Evolutionary conservation across 2,888 invertebrate species (phyloP), one percentile per base, ranked within the genome.

Genomic region (Lomographa bimaculata): DNA sequence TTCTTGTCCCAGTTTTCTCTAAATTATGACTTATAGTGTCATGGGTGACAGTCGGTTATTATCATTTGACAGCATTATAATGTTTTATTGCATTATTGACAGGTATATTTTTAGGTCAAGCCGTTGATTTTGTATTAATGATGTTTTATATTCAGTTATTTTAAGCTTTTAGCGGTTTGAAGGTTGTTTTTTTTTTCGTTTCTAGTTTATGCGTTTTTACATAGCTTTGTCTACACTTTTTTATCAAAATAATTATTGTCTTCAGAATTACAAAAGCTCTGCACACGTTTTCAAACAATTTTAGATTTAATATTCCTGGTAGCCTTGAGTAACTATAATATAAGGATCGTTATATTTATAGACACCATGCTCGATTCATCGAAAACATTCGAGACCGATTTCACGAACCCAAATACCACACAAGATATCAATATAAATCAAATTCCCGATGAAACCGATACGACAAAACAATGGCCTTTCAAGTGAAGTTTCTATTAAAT

Each of bases 21-120:
- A 44, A 46, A 42, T 50, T 50, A 50, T 50, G 50, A 48, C 48
- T 46, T 37, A 30, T 38, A 43, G 44, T 44, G 48, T 40, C 46
- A 50, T 34, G 24, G 23, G 45, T 46, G 43, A 36, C 47, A 26
- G 28, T 42, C 7, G 40, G 25, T 29, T 41, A 48, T 46, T 45
- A 30, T 50, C 44, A 48, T 37, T 43, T 46, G 45, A 50, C 47
- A 38, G 47, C 36, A 38, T 45, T 33, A 41, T 41, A 38, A 25
- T 38, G 45, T 45, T 50, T 47, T 50, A 50, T 50, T 19, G 25
- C 26, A n/a, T 32, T 47, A 50, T 53, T 44, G 47, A 41, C 38
- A 46, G 43, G 20, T 38, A n/a, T n/a, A 40, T 45, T 45, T 52
- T 38, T 35, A 23, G 50, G 50, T 18, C 50, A 26, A 20, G 20